phyloP scores from a whole-genome alignment of 2,888 invertebrate genomes.

The Thymelicus acteon region DNA sequence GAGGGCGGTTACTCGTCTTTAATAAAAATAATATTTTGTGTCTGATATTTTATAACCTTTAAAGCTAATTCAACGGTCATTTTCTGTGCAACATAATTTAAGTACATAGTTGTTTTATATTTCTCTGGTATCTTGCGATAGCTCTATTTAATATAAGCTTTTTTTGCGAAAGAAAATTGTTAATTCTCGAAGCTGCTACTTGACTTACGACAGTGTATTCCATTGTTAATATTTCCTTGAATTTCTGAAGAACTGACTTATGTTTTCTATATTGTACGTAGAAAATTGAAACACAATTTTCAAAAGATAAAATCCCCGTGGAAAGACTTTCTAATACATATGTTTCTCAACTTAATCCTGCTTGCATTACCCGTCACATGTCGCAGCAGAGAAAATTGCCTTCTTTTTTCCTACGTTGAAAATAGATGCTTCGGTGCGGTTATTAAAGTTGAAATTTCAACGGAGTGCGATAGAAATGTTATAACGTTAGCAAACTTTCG shows the following conservation, averaged over 20 bases:
- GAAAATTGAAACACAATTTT: slow-evolving; percentile 3
- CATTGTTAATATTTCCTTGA: neutral
- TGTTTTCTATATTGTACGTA: neutral
- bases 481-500: slow-evolving; percentile 26
- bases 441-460: slow-evolving; percentile 20
- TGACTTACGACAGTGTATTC: neutral
- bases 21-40: too few species aligned
- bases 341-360: slow-evolving; percentile 21
- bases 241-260: neutral
- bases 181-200: too few species aligned
- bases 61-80: too few species aligned
- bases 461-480: slow-evolving; percentile 27
- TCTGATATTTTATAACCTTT: too few species aligned
- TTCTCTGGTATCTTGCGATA: too few species aligned
- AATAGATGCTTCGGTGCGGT: slow-evolving; percentile 22
- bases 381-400: slow-evolving; percentile 13
- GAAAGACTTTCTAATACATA: slow-evolving; percentile 20
- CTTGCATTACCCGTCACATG: slow-evolving; percentile 13
- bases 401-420: neutral
- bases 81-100: too few species aligned
- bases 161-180: too few species aligned
- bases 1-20: too few species aligned
- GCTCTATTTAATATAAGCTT: too few species aligned
- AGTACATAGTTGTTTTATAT: too few species aligned
- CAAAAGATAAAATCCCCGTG: neutral